These are phyloP conservation scores for Pterobdella sp. DNA, from an alignment of 2,888 invertebrate species.

Conservation along the genomic window DNA sequence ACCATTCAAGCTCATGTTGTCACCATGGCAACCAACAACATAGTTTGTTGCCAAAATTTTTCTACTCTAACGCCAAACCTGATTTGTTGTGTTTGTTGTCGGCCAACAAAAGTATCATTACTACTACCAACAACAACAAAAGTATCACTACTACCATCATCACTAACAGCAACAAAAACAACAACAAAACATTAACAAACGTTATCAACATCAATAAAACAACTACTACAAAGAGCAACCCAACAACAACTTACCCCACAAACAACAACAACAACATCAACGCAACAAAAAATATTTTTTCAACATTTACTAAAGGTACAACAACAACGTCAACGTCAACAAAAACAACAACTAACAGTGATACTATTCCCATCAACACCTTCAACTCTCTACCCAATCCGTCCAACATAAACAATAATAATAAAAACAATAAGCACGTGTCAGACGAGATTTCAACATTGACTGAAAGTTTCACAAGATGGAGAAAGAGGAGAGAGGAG, in stretches of 20 bases:
- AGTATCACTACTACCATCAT: constrained; percentile 27
- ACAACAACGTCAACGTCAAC: neutral
- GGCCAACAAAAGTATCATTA: constrained; percentile 13
- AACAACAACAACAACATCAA: constrained; percentile 14
- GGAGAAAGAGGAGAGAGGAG: neutral
- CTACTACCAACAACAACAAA: constrained; percentile 13
- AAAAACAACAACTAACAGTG: constrained; percentile 28
- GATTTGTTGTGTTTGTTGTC: constrained; percentile 5
- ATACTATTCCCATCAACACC: constrained; percentile 21
- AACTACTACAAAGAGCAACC: constrained; percentile 10
- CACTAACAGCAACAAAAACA: constrained; percentile 31
- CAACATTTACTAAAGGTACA: neutral
- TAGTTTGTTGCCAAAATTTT: constrained; percentile 29
- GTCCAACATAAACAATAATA: neutral
- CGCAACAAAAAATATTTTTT: neutral
- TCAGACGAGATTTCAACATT: neutral
- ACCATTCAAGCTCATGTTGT: neutral
- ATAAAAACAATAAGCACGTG: neutral
- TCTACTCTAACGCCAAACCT: constrained; percentile 20
- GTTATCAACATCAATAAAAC: too few species aligned
- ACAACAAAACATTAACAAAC: constrained; percentile 14
- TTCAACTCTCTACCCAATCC: neutral
- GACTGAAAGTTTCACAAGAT: neutral
- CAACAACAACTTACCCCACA: neutral
- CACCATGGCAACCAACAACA: constrained; percentile 21